Base-by-base conservation (phyloP, 30 jellyfish, hydroid and myxozoan genomes). In the Aurelia sp. region DNA sequence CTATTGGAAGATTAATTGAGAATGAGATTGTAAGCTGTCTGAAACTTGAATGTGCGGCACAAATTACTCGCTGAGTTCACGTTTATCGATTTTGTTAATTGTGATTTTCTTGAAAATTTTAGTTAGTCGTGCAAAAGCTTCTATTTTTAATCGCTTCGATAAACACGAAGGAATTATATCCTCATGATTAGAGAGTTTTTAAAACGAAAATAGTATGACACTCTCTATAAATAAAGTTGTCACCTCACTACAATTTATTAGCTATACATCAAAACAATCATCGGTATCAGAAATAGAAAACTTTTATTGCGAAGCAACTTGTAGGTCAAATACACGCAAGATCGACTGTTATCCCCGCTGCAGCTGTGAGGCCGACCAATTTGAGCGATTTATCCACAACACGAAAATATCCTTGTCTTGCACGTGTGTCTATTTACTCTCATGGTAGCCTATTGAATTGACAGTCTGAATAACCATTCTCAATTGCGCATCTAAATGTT, bases 351-450 rank as follows among this genome's bases (percentile, higher is more conserved):
- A 44, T 44, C 7, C 55, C 55, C 55, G 55, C 67, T 74, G 75
- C 85, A 74, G 73, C 85, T 74, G 85, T 74, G 55, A 44, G 13
- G 55, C 55, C 55, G 55, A 7, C 55, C 55, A 44, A 44, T 16
- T 44, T 44, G 55, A 44, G 9, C 9, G 3, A 44, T 13, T 58
- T 40, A 48, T 72, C 68, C 53, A 18, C 27, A 18, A 20, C 40
- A 61, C 31, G 16, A 19, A 50, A 18, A n/a, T n/a, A 48, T 4
- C 58, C 33, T 8, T 1, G 59, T 55, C 72, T 24, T 74, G 15
- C 85, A 74, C 68, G 72, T 52, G 85, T 11, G 73, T 51, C 85
- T 52, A 71, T 74, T 74, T 74, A 71, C 85, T 40, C 59, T 24
- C 11, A 7, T 11, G 16, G 24, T 48, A 19, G 30, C 47, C 41